These are phyloP conservation scores for Hoplostethus mediterraneus DNA, from an alignment of 2,797 vertebrate species.

Conservation along the genomic window DNA sequence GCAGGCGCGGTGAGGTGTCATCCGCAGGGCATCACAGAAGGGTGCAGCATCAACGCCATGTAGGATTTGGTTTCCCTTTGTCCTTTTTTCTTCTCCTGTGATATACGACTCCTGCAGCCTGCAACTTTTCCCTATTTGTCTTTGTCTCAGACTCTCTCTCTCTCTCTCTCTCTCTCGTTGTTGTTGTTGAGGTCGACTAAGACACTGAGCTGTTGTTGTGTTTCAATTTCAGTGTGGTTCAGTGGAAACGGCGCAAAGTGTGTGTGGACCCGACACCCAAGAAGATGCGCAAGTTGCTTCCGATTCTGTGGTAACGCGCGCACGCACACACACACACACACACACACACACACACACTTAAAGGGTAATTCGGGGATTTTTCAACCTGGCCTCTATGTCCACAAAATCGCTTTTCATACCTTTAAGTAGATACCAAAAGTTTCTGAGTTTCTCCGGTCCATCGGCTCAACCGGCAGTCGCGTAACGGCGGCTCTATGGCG, in stretches of 20 bases:
- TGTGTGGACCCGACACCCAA: constrained; percentile 10
- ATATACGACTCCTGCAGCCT: not conserved
- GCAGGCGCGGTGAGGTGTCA: not conserved
- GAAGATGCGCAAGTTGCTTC: not conserved
- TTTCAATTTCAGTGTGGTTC: constrained; percentile 20
- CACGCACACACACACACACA: not conserved
- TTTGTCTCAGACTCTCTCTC: not conserved
- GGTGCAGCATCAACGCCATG: constrained; percentile 24
- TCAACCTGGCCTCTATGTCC: too few species aligned
- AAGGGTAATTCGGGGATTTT: too few species aligned
- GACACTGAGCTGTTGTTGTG: not conserved
- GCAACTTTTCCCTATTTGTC: not conserved
- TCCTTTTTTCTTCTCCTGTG: not conserved
- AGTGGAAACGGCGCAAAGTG: constrained; percentile 2
- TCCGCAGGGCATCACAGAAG: constrained; percentile 13
- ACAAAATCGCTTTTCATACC: too few species aligned
- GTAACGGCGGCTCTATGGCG: too few species aligned
- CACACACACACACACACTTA: too few species aligned
- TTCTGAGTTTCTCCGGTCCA: too few species aligned
- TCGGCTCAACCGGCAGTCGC: too few species aligned
- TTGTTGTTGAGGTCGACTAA: not conserved
- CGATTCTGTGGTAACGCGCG: constrained; percentile 14
- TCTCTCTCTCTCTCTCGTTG: not conserved
- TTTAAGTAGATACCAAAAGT: too few species aligned
- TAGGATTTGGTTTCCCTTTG: constrained; percentile 15